These are phyloP conservation scores for Ispidina picta DNA, from an alignment of 2,797 vertebrate species.

Conservation along the genomic window DNA sequence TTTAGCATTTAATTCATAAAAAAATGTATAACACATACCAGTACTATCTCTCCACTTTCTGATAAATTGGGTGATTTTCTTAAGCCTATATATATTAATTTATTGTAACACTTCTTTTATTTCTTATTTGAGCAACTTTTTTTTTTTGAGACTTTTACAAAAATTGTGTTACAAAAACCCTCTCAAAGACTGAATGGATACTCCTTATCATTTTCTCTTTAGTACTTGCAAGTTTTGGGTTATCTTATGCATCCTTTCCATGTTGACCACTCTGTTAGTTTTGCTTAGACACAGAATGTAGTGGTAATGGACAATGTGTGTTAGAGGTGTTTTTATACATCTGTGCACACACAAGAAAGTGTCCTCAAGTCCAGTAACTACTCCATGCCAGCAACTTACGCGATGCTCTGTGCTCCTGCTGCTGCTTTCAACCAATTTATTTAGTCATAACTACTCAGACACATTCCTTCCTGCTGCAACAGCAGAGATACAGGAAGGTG, in stretches of 20 bases:
- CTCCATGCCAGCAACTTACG: neutral
- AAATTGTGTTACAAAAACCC: neutral
- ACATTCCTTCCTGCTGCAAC: constrained; percentile 2
- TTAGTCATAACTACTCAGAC: neutral
- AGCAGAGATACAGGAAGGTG: neutral
- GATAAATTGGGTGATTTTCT: neutral
- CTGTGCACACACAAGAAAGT: neutral
- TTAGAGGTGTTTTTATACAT: neutral
- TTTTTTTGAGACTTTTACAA: neutral
- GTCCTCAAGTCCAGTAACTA: neutral
- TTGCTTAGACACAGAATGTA: neutral
- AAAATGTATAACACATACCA: neutral
- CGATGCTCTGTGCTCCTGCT: neutral
- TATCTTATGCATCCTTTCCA: neutral
- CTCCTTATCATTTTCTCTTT: neutral
- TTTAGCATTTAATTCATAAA: neutral
- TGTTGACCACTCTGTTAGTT: neutral
- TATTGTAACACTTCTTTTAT: neutral
- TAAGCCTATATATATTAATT: neutral
- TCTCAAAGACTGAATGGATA: neutral
- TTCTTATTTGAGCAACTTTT: neutral
- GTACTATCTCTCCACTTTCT: neutral
- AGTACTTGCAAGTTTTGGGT: neutral
- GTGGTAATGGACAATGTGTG: neutral
- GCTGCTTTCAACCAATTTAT: neutral